Evolutionary conservation across 2,113 vertebrate genomes (phyloP).

Genomic region (Alligator sinensis): DNA sequence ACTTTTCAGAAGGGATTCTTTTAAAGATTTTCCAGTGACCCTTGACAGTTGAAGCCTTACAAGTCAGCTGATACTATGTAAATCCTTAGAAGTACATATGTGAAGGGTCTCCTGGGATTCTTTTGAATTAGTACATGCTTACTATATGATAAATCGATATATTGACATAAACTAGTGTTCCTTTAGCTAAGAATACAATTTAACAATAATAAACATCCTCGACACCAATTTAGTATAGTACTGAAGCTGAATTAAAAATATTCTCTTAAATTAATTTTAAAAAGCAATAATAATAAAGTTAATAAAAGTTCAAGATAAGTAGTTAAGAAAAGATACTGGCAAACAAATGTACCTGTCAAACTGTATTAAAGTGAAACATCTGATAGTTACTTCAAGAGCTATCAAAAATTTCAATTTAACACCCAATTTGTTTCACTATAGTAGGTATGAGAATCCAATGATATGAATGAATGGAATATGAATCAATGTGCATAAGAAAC

Average conservation of each 20-base stretch:
- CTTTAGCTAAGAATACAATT: background rate
- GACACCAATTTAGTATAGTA: background rate
- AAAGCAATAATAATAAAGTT: background rate
- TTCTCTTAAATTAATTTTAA: background rate
- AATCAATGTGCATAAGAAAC: background rate
- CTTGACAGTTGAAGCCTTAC: background rate
- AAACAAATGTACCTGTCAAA: background rate
- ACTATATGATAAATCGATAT: background rate
- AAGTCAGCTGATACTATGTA: background rate
- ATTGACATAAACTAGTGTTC: background rate
- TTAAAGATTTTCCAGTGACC: background rate
- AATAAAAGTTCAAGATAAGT: background rate
- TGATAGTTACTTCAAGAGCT: background rate
- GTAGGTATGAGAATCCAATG: background rate
- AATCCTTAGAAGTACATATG: background rate
- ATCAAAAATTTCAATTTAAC: background rate
- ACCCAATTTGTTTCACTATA: background rate
- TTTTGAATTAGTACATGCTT: background rate
- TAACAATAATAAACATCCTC: background rate
- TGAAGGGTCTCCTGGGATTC: background rate
- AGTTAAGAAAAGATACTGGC: background rate
- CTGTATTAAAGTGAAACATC: background rate
- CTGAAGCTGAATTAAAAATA: background rate
- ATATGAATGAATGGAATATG: slow-evolving; percentile 3
- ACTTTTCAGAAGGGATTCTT: background rate